Evolutionary conservation across 2,797 vertebrate genomes (phyloP), one percentile per base, ranked within the genome.

Genomic region (Poeciliopsis presidionis): DNA sequence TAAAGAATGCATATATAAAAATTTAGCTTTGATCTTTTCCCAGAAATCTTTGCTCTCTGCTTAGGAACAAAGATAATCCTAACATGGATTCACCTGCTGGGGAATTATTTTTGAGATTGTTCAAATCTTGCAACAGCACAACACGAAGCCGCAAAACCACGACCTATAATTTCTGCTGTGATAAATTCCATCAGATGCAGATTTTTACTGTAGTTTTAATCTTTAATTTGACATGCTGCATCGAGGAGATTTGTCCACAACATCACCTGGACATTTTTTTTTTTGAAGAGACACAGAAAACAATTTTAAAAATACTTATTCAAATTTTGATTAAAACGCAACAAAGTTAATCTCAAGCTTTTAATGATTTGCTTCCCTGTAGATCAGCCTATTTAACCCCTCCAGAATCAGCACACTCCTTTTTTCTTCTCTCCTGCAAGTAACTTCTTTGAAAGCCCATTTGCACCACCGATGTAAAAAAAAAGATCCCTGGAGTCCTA

Each of bases 111-210:
- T 65, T 36, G 61, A 22, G 33, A 39, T 36, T 18, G 36, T 65
- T 39, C 61, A 39, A 20, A 65, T 65, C 7, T 39, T 65, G 36
- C 61, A 65, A 33, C 61, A 63, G 18, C 30, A 63, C 61, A 63
- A 63, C 30, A 36, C 1, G 16, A 63, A 8, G 61, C 33, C 2
- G 13, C 7, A 30, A 61, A 18, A 16, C 28, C 57, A 30, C 14
- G 5, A 3, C 9, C 39, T 13, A 13, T 13, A 6, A 41, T 41
- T 67, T 41, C 20, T 67, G 5, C 36, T 12, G 0, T 5, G 20
- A 55, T 80, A 84, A 36, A 1, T 80, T 87, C 84, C 82, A 69
- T 84, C 85, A 78, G 25, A 86, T 73, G 80, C 65, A 76, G 28
- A 63, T 79, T 41, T 59, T 63, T 57, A 39, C 57, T 79, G 81